Base-by-base conservation (phyloP, 2,888 invertebrate species). In the Meloe dianella region DNA sequence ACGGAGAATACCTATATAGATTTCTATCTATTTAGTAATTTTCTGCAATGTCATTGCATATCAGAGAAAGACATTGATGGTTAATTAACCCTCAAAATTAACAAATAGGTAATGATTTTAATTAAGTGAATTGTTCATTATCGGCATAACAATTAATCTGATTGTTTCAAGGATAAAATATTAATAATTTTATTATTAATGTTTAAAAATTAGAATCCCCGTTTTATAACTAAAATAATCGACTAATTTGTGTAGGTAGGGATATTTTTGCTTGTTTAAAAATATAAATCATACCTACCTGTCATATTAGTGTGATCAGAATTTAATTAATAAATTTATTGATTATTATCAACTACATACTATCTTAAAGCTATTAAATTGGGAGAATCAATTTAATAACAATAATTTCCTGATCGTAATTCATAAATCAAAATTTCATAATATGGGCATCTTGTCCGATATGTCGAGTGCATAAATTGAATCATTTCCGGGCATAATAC, bases 401-500 rank as follows among this genome's bases (percentile, higher is more conserved):
- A 54, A 54, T 54, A 54, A 20, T 54, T 54, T 54, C 54, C 54
- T 54, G 54, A 54, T 54, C 24, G 54, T 66, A 69, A 69, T 67
- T 67, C 70, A 72, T 69, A 74, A 74, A 72, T 71, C 73, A 68
- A 66, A 61, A 70, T 71, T 70, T 71, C 68, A 71, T 77, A 75
- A 77, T 74, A 68, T 75, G 73, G 54, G 65, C 74, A 71, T 73
- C 72, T 75, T 73, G 74, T 73, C 72, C 54, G 54, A 6, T 54
- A 54, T 54, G 54, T 54, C 54, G 54, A 54, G 24, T 74, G 73
- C 72, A 71, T 75, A 75, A 77, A 78, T 78, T 77, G 76, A 77
- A 78, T 77, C 76, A 78, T 78, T 77, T 77, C 77, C 76, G 75
- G 75, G 71, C 71, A 72, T 73, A 77, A 71, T 72, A 74, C 71